These are phyloP conservation scores for Tachystola acroxantha DNA, from an alignment of 2,888 invertebrate genomes.

Conservation along the genomic window DNA sequence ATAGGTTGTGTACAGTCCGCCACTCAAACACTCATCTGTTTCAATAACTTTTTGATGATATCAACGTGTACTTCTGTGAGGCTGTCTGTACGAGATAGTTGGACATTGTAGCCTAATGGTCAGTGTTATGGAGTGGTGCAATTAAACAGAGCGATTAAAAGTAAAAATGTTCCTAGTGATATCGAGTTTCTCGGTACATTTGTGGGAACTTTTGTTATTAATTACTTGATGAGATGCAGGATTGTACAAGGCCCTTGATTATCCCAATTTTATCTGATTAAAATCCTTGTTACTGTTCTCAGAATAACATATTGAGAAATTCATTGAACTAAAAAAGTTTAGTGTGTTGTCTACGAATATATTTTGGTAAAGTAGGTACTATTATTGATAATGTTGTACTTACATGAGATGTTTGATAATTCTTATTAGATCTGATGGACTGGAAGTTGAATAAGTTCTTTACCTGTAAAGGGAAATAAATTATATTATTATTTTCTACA, in stretches of 20 bases:
- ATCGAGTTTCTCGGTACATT: slow-evolving; percentile 25
- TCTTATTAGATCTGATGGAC: no score
- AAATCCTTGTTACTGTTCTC: background rate
- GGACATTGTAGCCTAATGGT: slow-evolving; percentile 12
- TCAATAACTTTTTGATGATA: background rate
- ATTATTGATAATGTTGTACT: no score
- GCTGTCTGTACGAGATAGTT: background rate
- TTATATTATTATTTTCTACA: no score
- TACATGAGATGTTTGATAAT: no score
- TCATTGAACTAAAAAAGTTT: no score
- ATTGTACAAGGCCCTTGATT: slow-evolving; percentile 14
- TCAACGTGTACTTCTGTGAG: background rate
- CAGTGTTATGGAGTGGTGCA: slow-evolving; percentile 20
- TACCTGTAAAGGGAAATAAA: no score
- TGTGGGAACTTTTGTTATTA: slow-evolving; percentile 36
- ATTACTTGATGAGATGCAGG: slow-evolving; percentile 15
- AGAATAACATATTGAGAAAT: background rate
- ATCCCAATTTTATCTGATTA: slow-evolving; percentile 32
- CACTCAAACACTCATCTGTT: background rate
- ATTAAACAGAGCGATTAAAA: slow-evolving; percentile 36
- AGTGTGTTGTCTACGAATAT: no score
- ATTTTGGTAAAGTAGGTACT: no score
- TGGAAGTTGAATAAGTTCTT: no score
- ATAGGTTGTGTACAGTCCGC: background rate
- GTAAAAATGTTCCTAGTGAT: slow-evolving; percentile 25